Percentiles rank a stretch among this genome's conserved stretches.
Conservation (phyloP, 1,140 invertebrate genomes). For the Popillia japonica region DNA sequence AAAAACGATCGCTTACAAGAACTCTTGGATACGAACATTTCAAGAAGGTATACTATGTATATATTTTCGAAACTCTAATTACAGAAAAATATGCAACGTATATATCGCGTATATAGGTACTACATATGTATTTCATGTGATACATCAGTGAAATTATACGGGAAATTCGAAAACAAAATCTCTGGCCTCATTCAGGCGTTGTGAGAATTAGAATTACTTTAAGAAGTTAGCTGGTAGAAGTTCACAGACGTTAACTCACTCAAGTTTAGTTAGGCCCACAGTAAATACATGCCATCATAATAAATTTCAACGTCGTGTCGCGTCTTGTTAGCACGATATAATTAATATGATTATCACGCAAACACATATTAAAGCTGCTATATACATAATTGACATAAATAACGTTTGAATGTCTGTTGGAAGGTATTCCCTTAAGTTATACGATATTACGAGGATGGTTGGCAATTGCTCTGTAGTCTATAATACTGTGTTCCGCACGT, state of each 20-base stretch:
- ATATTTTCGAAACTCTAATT: too few relatives aligned
- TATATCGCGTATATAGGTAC: too few relatives aligned
- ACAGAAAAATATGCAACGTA: too few relatives aligned
- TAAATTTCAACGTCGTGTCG: background rate
- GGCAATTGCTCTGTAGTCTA: background rate
- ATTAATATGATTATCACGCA: conserved; percentile 11
- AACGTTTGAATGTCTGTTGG: background rate
- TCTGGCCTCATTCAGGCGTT: too few relatives aligned
- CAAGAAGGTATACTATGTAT: too few relatives aligned
- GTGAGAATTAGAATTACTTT: too few relatives aligned
- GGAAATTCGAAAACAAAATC: too few relatives aligned
- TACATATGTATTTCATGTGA: too few relatives aligned
- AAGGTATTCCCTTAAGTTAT: conserved; percentile 1
- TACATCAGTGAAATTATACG: too few relatives aligned
- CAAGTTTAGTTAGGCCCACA: background rate
- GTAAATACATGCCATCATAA: background rate
- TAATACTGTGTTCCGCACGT: background rate
- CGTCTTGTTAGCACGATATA: background rate
- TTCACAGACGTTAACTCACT: background rate
- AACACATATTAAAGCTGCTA: background rate
- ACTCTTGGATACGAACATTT: too few relatives aligned
- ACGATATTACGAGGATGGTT: background rate
- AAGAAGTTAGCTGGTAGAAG: background rate
- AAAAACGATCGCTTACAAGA: too few relatives aligned
- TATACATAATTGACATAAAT: background rate